Percentiles rank a stretch among this genome's conserved stretches.
Evolutionary conservation across 2,888 invertebrate species (phyloP).

Genomic region (Limnephilus rhombicus): DNA sequence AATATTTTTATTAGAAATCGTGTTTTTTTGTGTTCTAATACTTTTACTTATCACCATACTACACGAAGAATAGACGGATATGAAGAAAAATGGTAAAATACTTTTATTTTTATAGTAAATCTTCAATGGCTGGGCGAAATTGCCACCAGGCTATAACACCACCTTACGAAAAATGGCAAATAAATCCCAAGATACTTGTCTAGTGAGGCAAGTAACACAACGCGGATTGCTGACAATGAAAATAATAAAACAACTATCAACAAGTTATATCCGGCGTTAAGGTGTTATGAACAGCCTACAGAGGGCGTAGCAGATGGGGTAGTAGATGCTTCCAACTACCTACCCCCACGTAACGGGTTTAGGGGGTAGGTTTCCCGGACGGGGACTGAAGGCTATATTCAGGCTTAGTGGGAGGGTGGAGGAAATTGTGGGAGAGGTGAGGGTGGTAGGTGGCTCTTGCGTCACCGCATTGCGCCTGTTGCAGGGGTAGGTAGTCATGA

Average conservation of each 20-base stretch:
- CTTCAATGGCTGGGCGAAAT: background rate
- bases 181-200: background rate
- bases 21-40: too few relatives aligned
- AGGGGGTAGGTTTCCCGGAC: background rate
- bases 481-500: conserved; percentile 19
- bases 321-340: background rate
- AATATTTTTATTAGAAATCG: too few relatives aligned
- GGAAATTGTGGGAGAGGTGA: background rate
- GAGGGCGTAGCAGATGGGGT: background rate
- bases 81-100: background rate
- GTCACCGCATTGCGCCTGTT: conserved; percentile 43
- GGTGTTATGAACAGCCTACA: background rate
- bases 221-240: background rate
- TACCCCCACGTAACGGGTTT: background rate
- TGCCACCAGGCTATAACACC: background rate
- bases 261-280: background rate
- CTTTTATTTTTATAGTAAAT: background rate
- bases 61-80: too few relatives aligned
- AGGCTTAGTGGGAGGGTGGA: background rate
- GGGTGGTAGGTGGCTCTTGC: background rate
- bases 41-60: too few relatives aligned
- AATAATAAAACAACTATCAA: background rate
- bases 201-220: background rate
- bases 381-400: background rate
- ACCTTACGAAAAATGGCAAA: background rate